These are phyloP conservation scores for Zhengitettix transpicula DNA, from an alignment of 2,888 invertebrate genomes.

Conservation along the genomic window DNA sequence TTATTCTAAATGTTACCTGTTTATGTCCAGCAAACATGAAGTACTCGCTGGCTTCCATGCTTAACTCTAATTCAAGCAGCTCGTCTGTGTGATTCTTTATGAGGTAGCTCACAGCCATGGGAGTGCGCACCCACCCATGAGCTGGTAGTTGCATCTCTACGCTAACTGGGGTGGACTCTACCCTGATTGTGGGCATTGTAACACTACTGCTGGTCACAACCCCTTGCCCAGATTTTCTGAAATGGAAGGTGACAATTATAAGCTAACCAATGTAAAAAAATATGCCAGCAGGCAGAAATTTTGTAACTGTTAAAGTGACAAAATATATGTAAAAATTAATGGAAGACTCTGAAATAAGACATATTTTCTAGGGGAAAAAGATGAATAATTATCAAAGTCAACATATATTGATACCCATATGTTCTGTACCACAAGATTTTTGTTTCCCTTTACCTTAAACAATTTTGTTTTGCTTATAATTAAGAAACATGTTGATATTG, in stretches of 20 bases:
- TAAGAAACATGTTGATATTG: too few species aligned
- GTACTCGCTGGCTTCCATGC: constrained; percentile 69
- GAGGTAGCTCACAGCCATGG: constrained; percentile 50
- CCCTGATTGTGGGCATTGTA: constrained; percentile 35
- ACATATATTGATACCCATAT: too few species aligned
- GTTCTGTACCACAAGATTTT: too few species aligned
- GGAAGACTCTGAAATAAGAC: too few species aligned
- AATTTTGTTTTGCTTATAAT: too few species aligned
- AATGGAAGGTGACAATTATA: neutral
- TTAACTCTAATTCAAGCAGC: constrained; percentile 53
- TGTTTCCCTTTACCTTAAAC: too few species aligned
- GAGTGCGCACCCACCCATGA: constrained; percentile 54
- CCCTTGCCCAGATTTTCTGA: constrained; percentile 5
- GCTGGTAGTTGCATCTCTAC: constrained; percentile 37
- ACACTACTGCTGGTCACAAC: constrained; percentile 33
- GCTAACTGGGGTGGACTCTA: constrained; percentile 30
- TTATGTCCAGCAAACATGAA: constrained; percentile 94
- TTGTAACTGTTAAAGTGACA: too few species aligned
- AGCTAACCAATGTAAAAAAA: too few species aligned
- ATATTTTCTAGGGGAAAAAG: too few species aligned
- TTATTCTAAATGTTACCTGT: constrained; percentile 38
- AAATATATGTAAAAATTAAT: too few species aligned
- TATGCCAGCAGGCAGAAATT: too few species aligned
- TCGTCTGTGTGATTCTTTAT: constrained; percentile 54
- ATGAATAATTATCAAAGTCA: too few species aligned